phyloP scores from a whole-genome alignment of 2,888 invertebrate genomes.

The Odontocolon sp. region DNA sequence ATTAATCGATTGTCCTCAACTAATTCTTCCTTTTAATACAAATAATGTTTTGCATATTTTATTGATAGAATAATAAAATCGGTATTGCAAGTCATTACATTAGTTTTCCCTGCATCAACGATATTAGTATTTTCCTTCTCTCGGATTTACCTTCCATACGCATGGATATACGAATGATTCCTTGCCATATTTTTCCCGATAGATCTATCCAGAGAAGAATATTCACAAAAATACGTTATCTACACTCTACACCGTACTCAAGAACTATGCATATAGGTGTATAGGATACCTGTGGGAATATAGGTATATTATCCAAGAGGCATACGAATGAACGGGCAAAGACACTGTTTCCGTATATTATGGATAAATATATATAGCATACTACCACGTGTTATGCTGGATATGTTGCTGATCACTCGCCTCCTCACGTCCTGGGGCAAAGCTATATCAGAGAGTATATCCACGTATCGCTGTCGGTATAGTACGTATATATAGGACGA shows the following conservation, averaged over 20 bases:
- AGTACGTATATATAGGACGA: background rate
- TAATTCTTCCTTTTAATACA: too few relatives aligned
- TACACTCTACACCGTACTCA: too few relatives aligned
- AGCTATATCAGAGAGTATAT: slow-evolving; percentile 48
- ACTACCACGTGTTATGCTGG: slow-evolving; percentile 23
- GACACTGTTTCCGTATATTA: slow-evolving; percentile 16
- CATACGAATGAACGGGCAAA: background rate
- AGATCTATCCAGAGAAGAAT: slow-evolving; percentile 16
- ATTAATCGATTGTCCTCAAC: too few relatives aligned
- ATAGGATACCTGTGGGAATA: too few relatives aligned
- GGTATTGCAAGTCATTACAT: too few relatives aligned
- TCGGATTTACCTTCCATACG: background rate
- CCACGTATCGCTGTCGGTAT: slow-evolving; percentile 52
- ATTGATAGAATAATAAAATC: too few relatives aligned
- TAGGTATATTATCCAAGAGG: slow-evolving; percentile 5
- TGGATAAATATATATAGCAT: background rate
- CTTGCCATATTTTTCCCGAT: slow-evolving; percentile 7
- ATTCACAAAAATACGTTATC: slow-evolving; percentile 27
- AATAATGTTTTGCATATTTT: too few relatives aligned
- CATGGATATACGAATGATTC: background rate
- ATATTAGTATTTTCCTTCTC: background rate
- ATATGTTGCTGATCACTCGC: slow-evolving; percentile 42
- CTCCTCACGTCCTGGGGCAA: slow-evolving; percentile 29
- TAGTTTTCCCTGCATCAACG: too few relatives aligned
- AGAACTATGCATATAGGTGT: background rate